Percentiles rank a stretch among this genome's conserved stretches.
Conservation (phyloP, 2,113 vertebrate genomes). For the Tachuris rubrigastra region DNA sequence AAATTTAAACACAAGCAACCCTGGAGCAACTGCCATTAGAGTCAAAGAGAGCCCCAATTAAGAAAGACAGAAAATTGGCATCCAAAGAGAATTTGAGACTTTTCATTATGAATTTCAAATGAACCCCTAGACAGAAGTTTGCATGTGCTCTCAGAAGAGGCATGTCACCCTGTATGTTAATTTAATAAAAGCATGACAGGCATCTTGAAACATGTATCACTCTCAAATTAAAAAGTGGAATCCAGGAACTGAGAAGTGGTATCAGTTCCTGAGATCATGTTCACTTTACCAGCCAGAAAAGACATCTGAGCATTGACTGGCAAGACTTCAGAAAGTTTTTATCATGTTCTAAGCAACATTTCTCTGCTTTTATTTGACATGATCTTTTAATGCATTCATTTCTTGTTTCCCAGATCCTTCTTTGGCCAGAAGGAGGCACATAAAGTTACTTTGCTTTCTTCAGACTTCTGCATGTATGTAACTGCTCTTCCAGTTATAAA, state of each 20-base stretch:
- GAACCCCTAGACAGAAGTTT: background rate
- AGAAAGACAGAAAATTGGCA: slow-evolving; percentile 3
- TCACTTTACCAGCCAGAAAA: slow-evolving; percentile 23
- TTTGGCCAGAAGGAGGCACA: background rate
- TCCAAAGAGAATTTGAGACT: background rate
- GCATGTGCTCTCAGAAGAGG: background rate
- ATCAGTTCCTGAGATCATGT: slow-evolving; percentile 30
- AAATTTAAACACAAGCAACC: background rate
- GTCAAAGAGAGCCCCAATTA: background rate
- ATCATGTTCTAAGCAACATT: slow-evolving; percentile 20
- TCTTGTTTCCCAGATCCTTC: background rate
- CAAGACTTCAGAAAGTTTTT: slow-evolving; percentile 30
- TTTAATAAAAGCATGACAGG: slow-evolving; percentile 10
- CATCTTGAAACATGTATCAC: slow-evolving; percentile 21
- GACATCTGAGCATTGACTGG: slow-evolving; percentile 14
- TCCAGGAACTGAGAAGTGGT: slow-evolving; percentile 17
- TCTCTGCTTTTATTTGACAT: slow-evolving; percentile 17
- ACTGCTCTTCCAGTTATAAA: slow-evolving; percentile 1
- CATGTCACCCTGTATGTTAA: background rate
- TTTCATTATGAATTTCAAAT: background rate
- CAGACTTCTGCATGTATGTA: background rate
- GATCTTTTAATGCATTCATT: background rate
- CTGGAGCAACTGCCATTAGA: background rate
- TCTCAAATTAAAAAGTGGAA: slow-evolving; percentile 31
- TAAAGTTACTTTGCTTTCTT: background rate